Evolutionary conservation across 2,113 vertebrate genomes (phyloP), one percentile per base, ranked within the genome.

Genomic region (Acrocephalus kingi): DNA sequence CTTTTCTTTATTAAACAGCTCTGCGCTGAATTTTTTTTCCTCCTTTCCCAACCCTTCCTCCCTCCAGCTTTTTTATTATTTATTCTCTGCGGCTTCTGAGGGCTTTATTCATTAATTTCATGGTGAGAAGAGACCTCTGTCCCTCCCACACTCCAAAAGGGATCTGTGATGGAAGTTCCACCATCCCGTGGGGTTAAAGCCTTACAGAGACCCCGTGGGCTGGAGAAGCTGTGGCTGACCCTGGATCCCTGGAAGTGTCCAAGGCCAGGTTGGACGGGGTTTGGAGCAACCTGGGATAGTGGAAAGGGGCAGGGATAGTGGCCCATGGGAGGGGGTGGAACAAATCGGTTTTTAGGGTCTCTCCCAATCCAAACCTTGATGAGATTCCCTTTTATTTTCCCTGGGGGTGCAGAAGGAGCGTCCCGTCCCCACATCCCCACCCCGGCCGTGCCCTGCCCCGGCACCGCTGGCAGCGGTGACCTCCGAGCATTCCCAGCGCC

Each of bases 1-100:
- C 62, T 63, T 92, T 52, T n/a, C 84, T 48, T 87, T 87, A 93
- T 90, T 87, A 94, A 96, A 80, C 39, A 83, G 62, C 62, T 94
- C 71, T 17, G 12, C 28, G 33, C 6, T 75, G 73, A 87, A 80
- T 94, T 68, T 14, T 41, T 91, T 75, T 73, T 16, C 39, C 56
- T 77, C 55, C 62, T 82, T 81, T 43, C 49, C 63, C 49, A 85
- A 8, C 33, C 39, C 41, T 63, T 76, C 56, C 19, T 39, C 43
- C 52, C 75, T 73, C 62, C 84, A 54, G 55, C 74, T 71, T n/a
- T 84, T 64, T 37, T 43, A 17, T 54, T 23, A 66, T 87, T 86
- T 86, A 35, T 61, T 33, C 75, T 62, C 80, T 31, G 35, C 24
- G 86, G 39, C 20, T 87, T 84, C 74, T 31, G 66, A 87, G 13